These are phyloP conservation scores for Candidula unifasciata DNA, from an alignment of 2,888 invertebrate genomes.

Conservation along the genomic window DNA sequence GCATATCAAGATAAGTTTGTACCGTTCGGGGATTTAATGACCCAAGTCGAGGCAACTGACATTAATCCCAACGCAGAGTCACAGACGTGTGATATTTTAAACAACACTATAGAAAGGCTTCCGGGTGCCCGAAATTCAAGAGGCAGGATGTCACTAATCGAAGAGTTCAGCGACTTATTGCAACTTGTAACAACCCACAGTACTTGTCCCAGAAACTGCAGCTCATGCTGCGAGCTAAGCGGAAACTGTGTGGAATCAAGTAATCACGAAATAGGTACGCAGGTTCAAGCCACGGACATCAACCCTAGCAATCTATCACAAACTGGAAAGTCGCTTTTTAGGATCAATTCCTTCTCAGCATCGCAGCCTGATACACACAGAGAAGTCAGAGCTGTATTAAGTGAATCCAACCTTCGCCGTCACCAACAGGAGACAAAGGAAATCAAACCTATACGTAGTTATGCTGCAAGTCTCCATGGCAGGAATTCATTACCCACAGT, in stretches of 20 bases:
- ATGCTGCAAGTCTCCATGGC: too few relatives aligned
- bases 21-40: background rate
- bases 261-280: background rate
- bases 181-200: background rate
- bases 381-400: too few relatives aligned
- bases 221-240: background rate
- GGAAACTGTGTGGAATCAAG: too few relatives aligned
- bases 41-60: constrained; percentile 29
- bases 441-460: too few relatives aligned
- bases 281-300: constrained; percentile 28
- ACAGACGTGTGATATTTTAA: background rate
- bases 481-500: too few relatives aligned
- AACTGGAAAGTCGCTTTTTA: constrained; percentile 10
- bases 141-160: background rate
- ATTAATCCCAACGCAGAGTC: background rate
- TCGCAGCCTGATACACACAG: background rate
- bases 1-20: background rate
- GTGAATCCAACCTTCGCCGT: too few relatives aligned
- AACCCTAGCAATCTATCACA: constrained; percentile 4
- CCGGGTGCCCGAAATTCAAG: background rate
- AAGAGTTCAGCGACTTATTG: background rate
- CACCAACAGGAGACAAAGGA: too few relatives aligned
- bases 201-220: background rate
- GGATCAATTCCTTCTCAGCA: background rate
- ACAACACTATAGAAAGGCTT: too few relatives aligned